These are phyloP conservation scores for Hirtodrosophila histrioides DNA, from an alignment of 2,888 invertebrate genomes.

Conservation along the genomic window DNA sequence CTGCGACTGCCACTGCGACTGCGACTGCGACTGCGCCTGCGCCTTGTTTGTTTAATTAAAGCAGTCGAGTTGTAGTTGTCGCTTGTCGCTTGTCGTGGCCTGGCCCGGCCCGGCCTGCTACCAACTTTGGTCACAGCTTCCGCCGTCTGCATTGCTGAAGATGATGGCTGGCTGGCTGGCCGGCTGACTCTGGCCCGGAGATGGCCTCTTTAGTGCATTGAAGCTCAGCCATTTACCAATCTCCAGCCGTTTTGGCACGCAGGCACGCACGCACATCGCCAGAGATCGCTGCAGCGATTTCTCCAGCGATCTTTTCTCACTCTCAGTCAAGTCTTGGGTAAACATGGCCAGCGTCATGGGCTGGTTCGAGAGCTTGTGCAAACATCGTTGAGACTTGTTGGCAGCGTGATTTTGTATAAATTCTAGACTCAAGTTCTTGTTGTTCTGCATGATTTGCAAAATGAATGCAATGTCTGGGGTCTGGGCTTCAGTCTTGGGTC, in stretches of 20 bases:
- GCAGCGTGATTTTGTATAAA: constrained; percentile 78
- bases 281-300: constrained; percentile 39
- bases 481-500: constrained; percentile 3
- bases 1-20: too few relatives aligned
- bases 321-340: constrained; percentile 67
- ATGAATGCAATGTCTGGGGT: constrained; percentile 50
- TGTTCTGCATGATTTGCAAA: constrained; percentile 70
- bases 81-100: constrained; percentile 22
- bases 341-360: constrained; percentile 56
- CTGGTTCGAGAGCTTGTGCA: constrained; percentile 61
- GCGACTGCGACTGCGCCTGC: constrained; percentile 2
- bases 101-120: constrained; percentile 28
- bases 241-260: constrained; percentile 50
- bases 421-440: constrained; percentile 49
- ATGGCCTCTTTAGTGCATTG: constrained; percentile 68
- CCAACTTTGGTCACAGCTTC: constrained; percentile 79
- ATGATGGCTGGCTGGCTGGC: constrained; percentile 1
- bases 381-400: constrained; percentile 81
- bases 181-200: not conserved
- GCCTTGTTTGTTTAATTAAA: constrained; percentile 76
- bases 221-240: constrained; percentile 77
- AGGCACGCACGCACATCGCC: constrained; percentile 49
- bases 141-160: constrained; percentile 49
- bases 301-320: constrained; percentile 28
- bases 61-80: constrained; percentile 56